phyloP scores from a whole-genome alignment of 2,113 vertebrate species.

The Macaca mulatta region DNA sequence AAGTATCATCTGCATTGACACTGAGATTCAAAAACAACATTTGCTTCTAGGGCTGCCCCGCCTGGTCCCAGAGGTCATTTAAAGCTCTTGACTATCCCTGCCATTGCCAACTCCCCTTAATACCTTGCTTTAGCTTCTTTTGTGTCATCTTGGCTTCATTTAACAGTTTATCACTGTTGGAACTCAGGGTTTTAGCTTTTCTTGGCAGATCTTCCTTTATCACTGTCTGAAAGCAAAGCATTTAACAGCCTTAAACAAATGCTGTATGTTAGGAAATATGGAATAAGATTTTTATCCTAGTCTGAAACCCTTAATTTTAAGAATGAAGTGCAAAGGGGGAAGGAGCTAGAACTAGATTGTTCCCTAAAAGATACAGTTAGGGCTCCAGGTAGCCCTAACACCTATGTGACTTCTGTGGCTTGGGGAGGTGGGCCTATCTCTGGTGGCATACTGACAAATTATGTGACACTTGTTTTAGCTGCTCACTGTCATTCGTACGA shows the following conservation, averaged over 20 bases:
- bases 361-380: background rate
- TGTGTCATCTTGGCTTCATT: slow-evolving; percentile 82
- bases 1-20: background rate
- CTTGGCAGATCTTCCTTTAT: slow-evolving; percentile 86
- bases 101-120: background rate
- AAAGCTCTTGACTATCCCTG: background rate
- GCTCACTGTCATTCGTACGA: background rate
- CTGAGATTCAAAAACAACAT: background rate
- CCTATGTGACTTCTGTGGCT: background rate
- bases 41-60: background rate
- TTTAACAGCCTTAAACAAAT: slow-evolving; percentile 30
- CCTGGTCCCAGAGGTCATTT: background rate
- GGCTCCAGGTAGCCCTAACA: background rate
- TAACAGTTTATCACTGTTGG: slow-evolving; percentile 81
- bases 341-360: background rate
- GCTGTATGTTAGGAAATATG: background rate
- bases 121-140: slow-evolving; percentile 85
- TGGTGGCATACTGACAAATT: background rate
- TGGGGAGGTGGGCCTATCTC: background rate
- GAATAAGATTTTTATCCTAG: slow-evolving; percentile 16
- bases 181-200: slow-evolving; percentile 88
- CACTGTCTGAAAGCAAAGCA: slow-evolving; percentile 86
- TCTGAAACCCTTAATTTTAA: background rate
- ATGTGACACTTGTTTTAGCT: background rate
- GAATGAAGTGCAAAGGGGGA: background rate